Percentiles rank a stretch among this genome's conserved stretches.
Evolutionary conservation across 2,797 vertebrate genomes (phyloP).

Genomic region (Sebastes trivittatus): DNA sequence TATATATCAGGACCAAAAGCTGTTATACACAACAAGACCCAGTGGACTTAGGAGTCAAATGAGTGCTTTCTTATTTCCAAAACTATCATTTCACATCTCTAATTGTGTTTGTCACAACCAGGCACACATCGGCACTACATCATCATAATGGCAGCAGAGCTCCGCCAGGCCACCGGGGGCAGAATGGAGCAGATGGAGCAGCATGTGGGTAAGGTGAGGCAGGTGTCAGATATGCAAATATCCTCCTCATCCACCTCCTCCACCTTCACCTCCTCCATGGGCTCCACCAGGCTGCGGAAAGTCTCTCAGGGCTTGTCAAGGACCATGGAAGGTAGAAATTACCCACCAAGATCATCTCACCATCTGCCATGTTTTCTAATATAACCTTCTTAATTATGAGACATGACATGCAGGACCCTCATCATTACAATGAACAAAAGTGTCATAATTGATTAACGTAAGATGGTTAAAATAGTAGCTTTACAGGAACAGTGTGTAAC

Average conservation of each 20-base stretch:
- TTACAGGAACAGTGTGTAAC: too few relatives aligned
- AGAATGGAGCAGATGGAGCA: slow-evolving; percentile 51
- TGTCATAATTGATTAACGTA: not conserved
- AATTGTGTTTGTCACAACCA: slow-evolving; percentile 6
- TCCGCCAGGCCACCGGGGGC: slow-evolving; percentile 60
- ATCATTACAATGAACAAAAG: not conserved
- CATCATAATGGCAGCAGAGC: slow-evolving; percentile 60
- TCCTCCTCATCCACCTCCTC: slow-evolving; percentile 56
- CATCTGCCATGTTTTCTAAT: not conserved
- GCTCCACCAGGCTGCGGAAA: slow-evolving; percentile 64
- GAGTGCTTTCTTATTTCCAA: not conserved
- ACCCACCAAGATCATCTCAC: not conserved
- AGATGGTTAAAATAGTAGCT: not conserved
- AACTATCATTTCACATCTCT: slow-evolving; percentile 8
- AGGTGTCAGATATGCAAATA: slow-evolving; percentile 43
- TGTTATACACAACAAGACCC: not conserved
- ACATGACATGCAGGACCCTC: not conserved
- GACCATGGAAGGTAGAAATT: slow-evolving; percentile 66
- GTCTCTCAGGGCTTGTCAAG: slow-evolving; percentile 73
- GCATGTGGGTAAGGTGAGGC: slow-evolving; percentile 38
- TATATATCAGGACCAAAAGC: not conserved
- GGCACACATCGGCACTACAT: not conserved
- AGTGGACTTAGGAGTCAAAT: not conserved
- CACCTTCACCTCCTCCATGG: slow-evolving; percentile 59
- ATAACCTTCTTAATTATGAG: not conserved